Conservation (phyloP, 2,797 vertebrate species). For the Danio jaintianensis region DNA sequence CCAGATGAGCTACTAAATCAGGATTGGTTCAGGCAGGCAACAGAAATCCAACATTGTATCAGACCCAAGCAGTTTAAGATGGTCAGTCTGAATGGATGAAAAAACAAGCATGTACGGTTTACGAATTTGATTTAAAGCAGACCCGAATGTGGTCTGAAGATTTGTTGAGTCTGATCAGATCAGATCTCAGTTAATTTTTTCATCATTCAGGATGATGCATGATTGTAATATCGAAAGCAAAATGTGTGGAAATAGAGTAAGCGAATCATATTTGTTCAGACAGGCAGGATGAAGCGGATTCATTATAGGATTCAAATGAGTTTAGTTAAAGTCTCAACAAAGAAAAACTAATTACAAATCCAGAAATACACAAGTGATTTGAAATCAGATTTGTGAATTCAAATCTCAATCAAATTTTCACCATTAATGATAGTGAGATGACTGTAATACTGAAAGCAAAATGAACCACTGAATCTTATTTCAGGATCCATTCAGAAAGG, state of each 20-base stretch:
- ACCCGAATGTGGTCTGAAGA: neutral
- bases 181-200: neutral
- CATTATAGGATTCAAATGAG: neutral
- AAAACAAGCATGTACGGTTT: neutral
- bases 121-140: neutral
- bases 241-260: neutral
- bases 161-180: neutral
- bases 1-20: constrained; percentile 53
- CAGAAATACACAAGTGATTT: neutral
- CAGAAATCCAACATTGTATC: constrained; percentile 10
- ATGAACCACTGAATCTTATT: constrained; percentile 52
- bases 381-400: neutral
- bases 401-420: neutral
- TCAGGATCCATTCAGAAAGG: constrained; percentile 3
- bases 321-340: neutral
- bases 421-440: neutral
- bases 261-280: neutral
- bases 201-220: neutral
- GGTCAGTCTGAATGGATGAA: constrained; percentile 6
- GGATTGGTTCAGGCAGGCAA: constrained; percentile 3
- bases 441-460: neutral
- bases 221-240: neutral
- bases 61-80: neutral
- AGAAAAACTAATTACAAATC: neutral
- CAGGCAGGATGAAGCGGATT: neutral